These are phyloP conservation scores for Anolis sagrei DNA, from an alignment of 2,113 vertebrate genomes.

Conservation along the genomic window DNA sequence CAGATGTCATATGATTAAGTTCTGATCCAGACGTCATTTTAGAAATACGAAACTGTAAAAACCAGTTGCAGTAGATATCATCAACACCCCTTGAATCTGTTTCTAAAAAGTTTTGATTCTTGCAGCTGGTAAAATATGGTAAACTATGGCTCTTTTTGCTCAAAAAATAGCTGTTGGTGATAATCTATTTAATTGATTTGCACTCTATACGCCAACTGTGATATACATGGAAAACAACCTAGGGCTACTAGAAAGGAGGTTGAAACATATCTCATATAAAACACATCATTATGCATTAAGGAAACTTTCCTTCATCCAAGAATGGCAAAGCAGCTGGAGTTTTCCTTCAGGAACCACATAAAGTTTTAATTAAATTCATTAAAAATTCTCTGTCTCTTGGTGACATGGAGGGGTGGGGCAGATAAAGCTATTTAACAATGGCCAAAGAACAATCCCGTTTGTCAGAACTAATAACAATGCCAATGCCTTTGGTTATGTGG, in stretches of 20 bases:
- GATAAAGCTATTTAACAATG: constrained; percentile 74
- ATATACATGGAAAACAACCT: constrained; percentile 76
- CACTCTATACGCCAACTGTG: constrained; percentile 61
- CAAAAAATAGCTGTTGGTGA: not conserved
- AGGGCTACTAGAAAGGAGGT: constrained; percentile 70
- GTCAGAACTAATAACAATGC: constrained; percentile 73
- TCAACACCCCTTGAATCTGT: not conserved
- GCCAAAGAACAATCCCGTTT: constrained; percentile 76
- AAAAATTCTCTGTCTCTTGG: constrained; percentile 76
- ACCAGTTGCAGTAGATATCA: not conserved
- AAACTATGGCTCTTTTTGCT: not conserved
- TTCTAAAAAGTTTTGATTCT: too few relatives aligned
- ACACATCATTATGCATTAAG: constrained; percentile 73
- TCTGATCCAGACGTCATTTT: not conserved
- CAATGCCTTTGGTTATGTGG: constrained; percentile 63
- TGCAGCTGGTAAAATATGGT: not conserved
- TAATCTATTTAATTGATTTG: constrained; percentile 20
- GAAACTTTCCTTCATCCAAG: constrained; percentile 73
- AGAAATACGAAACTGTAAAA: not conserved
- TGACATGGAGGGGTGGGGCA: constrained; percentile 67
- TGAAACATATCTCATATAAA: constrained; percentile 74
- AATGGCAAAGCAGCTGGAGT: constrained; percentile 71
- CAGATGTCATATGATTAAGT: not conserved
- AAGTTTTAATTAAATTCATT: constrained; percentile 83
- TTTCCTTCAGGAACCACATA: constrained; percentile 73